Evolutionary conservation across 30 jellyfish, hydroid and myxozoan species (phyloP).

Genomic region (Cassiopea andromeda): DNA sequence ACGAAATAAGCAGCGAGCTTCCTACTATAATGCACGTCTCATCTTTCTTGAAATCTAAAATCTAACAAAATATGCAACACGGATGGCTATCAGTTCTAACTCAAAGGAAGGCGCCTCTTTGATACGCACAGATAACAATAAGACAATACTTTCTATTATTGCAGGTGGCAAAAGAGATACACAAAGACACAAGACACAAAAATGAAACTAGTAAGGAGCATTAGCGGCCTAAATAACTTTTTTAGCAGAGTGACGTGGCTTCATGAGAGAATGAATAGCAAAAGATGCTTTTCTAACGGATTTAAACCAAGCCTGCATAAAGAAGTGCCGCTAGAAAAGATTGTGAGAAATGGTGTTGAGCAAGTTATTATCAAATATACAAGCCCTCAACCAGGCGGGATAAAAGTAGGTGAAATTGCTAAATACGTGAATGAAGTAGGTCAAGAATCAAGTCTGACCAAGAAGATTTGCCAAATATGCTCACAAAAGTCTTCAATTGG

Average conservation of each 20-base stretch:
- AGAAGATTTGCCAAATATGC: background rate
- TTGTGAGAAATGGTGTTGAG: background rate
- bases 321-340: background rate
- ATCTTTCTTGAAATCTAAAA: too few species aligned
- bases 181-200: background rate
- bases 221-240: background rate
- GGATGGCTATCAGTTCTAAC: too few species aligned
- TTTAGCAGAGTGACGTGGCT: background rate
- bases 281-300: background rate
- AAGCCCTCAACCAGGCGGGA: conserved; percentile 44
- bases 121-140: background rate
- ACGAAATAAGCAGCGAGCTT: too few species aligned
- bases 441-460: background rate
- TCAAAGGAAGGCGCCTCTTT: too few species aligned
- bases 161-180: background rate
- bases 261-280: background rate
- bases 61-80: too few species aligned
- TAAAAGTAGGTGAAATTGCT: conserved; percentile 27
- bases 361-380: background rate
- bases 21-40: too few species aligned
- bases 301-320: background rate
- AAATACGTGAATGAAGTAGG: background rate
- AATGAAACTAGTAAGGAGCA: background rate
- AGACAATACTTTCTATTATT: background rate
- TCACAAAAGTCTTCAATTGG: conserved; percentile 3